Evolutionary conservation across 2,888 invertebrate species (phyloP).

Genomic region (Himalopsyche kuldschensis): DNA sequence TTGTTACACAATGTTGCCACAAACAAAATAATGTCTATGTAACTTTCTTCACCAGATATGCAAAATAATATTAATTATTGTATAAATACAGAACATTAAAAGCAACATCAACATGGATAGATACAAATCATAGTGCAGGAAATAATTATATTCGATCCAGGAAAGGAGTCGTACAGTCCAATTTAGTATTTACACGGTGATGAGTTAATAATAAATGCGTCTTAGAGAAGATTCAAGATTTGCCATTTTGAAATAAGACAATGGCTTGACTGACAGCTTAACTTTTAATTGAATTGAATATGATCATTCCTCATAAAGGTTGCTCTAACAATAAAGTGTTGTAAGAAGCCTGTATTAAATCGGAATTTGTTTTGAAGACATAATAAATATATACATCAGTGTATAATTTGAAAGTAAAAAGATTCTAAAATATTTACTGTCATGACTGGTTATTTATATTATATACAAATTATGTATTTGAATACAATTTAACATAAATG

Average conservation of each 20-base stretch:
- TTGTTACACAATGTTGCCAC: too few relatives aligned
- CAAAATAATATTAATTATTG: background rate
- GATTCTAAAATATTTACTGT: background rate
- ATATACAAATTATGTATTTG: background rate
- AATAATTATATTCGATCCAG: background rate
- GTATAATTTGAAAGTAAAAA: background rate
- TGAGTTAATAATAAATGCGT: too few relatives aligned
- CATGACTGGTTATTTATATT: background rate
- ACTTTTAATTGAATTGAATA: background rate
- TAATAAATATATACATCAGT: background rate
- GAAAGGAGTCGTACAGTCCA: background rate
- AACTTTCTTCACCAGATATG: too few relatives aligned
- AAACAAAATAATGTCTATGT: too few relatives aligned
- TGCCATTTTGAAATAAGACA: too few relatives aligned
- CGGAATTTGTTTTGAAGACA: background rate
- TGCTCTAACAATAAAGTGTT: background rate
- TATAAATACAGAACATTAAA: background rate
- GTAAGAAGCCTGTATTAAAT: too few relatives aligned
- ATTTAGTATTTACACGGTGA: background rate
- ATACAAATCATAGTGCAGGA: background rate
- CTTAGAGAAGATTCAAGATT: too few relatives aligned
- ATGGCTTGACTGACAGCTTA: too few relatives aligned
- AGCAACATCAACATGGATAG: background rate
- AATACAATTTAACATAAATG: background rate
- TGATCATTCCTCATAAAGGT: background rate